These are phyloP conservation scores for Danaus chrysippus DNA, from an alignment of 2,888 invertebrate genomes.

Conservation along the genomic window DNA sequence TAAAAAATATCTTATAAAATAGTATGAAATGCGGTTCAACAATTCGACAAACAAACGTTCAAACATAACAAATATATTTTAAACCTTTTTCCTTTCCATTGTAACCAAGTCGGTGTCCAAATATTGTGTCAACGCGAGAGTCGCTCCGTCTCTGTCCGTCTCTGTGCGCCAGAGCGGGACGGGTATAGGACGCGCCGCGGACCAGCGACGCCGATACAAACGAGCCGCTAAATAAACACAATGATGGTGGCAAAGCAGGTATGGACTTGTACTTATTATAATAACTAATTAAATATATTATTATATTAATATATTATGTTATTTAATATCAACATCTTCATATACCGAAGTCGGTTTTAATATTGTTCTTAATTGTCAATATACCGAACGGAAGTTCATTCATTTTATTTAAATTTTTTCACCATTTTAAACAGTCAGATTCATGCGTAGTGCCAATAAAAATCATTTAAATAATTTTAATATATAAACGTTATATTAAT, in stretches of 20 bases:
- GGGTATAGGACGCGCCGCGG: slow-evolving; percentile 34
- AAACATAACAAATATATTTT: slow-evolving; percentile 46
- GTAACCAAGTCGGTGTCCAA: slow-evolving; percentile 71
- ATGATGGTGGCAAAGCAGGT: slow-evolving; percentile 74
- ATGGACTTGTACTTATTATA: slow-evolving; percentile 35
- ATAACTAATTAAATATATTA: not conserved
- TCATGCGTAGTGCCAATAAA: no score
- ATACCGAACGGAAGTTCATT: no score
- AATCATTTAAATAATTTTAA: no score
- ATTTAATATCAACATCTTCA: no score
- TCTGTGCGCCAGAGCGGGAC: slow-evolving; percentile 43
- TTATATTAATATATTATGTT: not conserved
- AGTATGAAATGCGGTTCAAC: slow-evolving; percentile 27
- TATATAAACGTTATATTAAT: no score
- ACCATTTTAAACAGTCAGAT: no score
- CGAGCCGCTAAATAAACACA: slow-evolving; percentile 76
- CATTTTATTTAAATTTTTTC: no score
- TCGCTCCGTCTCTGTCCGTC: slow-evolving; percentile 40
- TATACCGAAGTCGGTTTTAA: no score
- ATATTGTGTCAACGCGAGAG: slow-evolving; percentile 59
- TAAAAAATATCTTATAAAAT: no score
- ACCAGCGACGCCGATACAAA: slow-evolving; percentile 55
- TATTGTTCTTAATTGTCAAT: not conserved
- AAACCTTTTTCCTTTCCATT: slow-evolving; percentile 44
- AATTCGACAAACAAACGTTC: slow-evolving; percentile 33